Conservation (phyloP, 2,797 vertebrate genomes). For the Phataginus tricuspis region DNA sequence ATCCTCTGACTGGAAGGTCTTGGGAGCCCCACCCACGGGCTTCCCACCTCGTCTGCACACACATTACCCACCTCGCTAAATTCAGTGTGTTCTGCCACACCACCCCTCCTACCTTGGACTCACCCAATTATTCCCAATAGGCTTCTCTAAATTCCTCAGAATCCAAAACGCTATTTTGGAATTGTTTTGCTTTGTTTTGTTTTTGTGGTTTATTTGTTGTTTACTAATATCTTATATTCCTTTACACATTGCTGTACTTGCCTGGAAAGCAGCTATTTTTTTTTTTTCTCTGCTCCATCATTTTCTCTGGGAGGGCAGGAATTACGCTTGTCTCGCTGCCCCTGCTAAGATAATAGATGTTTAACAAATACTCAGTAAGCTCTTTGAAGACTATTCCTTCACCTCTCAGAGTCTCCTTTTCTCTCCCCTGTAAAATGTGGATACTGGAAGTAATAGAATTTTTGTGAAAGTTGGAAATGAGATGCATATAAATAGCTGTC, state of each 20-base stretch:
- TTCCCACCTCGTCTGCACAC: background rate
- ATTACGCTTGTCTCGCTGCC: background rate
- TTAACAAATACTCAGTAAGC: conserved; percentile 6
- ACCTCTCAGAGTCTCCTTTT: background rate
- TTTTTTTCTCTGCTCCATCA: background rate
- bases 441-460: background rate
- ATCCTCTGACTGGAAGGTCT: background rate
- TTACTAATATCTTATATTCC: background rate
- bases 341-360: background rate
- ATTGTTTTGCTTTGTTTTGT: background rate
- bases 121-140: background rate
- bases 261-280: background rate
- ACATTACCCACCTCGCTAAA: background rate
- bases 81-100: background rate
- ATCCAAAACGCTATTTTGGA: background rate
- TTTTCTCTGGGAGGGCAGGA: background rate
- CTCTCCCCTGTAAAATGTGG: background rate
- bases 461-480: background rate
- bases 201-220: background rate
- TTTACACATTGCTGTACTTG: background rate
- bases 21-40: background rate
- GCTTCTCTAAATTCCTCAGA: background rate
- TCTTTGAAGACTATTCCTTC: conserved; percentile 11
- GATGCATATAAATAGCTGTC: background rate
- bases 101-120: background rate